A percentile compares a stretch with the other conserved stretches of the same genome.
These are phyloP conservation scores for Ormia ochracea DNA, from an alignment of 2,888 invertebrate genomes.

Conservation along the genomic window DNA sequence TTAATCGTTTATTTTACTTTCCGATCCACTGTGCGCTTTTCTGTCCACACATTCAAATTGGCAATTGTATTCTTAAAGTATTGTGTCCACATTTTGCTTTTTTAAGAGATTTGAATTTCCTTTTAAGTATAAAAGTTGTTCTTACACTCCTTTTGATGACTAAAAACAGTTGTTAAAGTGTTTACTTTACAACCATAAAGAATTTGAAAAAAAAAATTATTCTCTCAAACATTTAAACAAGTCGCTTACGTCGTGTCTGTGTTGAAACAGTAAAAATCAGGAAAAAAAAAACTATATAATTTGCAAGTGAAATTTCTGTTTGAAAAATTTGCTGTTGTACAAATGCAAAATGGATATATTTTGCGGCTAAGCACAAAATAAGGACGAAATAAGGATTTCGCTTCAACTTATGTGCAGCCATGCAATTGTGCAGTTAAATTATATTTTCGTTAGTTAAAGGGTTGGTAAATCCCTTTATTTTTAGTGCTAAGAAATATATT, in stretches of 20 bases:
- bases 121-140: slow-evolving; percentile 4
- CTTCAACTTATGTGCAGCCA: neutral
- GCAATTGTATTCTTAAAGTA: neutral
- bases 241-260: neutral
- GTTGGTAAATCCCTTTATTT: too few species aligned
- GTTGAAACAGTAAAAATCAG: neutral
- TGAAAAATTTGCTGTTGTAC: neutral
- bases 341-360: neutral
- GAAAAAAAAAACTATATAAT: neutral
- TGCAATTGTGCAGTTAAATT: neutral
- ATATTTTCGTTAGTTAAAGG: neutral
- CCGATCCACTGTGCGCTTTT: neutral
- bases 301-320: neutral
- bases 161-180: slow-evolving; percentile 16
- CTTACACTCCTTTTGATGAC: neutral
- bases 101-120: neutral
- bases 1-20: neutral
- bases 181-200: neutral
- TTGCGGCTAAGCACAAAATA: neutral
- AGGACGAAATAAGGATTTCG: neutral
- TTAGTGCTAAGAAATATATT: too few species aligned
- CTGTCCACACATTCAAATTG: neutral
- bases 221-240: neutral
- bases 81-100: neutral
- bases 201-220: neutral